These are phyloP conservation scores for Onychostruthus taczanowskii DNA, from an alignment of 2,113 vertebrate genomes.

Conservation along the genomic window DNA sequence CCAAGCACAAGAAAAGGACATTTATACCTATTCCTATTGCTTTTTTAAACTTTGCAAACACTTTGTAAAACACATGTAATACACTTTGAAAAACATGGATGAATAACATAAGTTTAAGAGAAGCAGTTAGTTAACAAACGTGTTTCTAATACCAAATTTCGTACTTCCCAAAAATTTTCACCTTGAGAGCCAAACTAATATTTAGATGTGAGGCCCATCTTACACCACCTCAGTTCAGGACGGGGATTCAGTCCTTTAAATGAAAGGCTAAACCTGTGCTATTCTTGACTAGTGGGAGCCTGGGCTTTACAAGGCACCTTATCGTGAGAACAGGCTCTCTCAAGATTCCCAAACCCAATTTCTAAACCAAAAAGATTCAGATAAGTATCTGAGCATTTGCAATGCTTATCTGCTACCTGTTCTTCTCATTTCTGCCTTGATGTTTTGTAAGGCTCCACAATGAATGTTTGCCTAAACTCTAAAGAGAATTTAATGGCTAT, in stretches of 20 bases:
- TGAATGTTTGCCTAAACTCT: conserved; percentile 2
- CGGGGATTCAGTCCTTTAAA: neutral
- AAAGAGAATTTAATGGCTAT: neutral
- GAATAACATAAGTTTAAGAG: neutral
- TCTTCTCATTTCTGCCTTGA: conserved; percentile 43
- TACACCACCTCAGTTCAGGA: neutral
- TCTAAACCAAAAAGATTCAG: conserved; percentile 55
- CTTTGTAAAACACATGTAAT: neutral
- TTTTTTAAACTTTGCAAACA: neutral
- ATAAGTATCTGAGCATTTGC: conserved; percentile 61
- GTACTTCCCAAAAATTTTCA: neutral
- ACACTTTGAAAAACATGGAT: neutral
- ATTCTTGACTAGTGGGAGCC: neutral
- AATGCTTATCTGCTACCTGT: conserved; percentile 54
- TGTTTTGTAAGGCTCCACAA: neutral
- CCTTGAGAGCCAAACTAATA: neutral
- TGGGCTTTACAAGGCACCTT: conserved; percentile 8
- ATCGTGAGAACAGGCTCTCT: conserved; percentile 45
- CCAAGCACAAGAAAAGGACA: neutral
- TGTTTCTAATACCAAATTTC: neutral
- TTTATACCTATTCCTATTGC: neutral
- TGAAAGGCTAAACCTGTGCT: neutral
- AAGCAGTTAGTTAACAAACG: neutral
- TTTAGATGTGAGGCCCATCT: neutral
- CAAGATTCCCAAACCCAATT: conserved; percentile 53